These are phyloP conservation scores for Trichogramma evanescens DNA, from an alignment of 2,888 invertebrate genomes.

Conservation along the genomic window DNA sequence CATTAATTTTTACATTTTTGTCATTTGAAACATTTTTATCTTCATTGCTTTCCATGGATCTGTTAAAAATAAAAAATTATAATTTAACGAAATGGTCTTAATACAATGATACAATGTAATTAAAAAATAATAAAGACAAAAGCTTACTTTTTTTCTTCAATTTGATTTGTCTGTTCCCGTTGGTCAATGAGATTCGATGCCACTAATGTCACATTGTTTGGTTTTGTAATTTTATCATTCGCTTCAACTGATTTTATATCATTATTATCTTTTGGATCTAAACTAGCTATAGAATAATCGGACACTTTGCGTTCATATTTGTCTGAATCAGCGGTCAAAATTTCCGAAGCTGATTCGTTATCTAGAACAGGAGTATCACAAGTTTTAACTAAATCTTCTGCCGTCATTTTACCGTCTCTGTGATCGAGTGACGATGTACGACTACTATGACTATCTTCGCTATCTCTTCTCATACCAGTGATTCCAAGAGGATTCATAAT, in stretches of 20 bases:
- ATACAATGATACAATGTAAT: too few species aligned
- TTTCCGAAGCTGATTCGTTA: slow-evolving; percentile 13
- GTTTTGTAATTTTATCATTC: background rate
- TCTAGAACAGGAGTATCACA: slow-evolving; percentile 21
- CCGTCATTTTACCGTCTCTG: slow-evolving; percentile 22
- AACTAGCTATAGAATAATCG: slow-evolving; percentile 28
- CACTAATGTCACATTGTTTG: background rate
- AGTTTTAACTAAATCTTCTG: slow-evolving; percentile 25
- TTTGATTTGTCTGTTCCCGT: background rate
- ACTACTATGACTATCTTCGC: slow-evolving; percentile 18
- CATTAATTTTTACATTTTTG: too few species aligned
- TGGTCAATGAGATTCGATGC: background rate
- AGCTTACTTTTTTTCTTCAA: too few species aligned
- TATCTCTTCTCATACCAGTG: background rate
- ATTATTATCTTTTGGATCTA: slow-evolving; percentile 24
- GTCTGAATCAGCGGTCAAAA: slow-evolving; percentile 19
- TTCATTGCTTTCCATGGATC: too few species aligned
- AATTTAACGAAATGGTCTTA: too few species aligned
- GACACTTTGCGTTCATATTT: slow-evolving; percentile 28
- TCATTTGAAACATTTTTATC: too few species aligned
- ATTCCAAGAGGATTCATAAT: background rate
- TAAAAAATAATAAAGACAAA: too few species aligned
- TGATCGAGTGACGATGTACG: slow-evolving; percentile 23
- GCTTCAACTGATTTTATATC: slow-evolving; percentile 23
- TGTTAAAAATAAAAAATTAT: too few species aligned